A percentile compares a stretch with the other conserved stretches of the same genome.
These are phyloP conservation scores for Parochlus steinenii DNA, from an alignment of 2,888 invertebrate genomes.

Conservation along the genomic window DNA sequence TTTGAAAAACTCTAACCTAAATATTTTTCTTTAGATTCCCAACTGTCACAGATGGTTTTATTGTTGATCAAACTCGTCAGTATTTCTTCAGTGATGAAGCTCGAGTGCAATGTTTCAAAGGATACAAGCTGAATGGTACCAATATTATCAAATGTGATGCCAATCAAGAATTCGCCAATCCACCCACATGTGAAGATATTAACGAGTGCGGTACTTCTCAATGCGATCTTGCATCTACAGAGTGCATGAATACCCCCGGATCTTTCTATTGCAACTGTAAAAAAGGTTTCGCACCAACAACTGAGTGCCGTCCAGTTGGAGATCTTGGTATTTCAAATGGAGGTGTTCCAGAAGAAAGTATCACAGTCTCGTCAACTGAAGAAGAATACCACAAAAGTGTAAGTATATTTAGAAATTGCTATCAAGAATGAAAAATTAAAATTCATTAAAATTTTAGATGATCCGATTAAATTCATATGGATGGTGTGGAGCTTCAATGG, in stretches of 20 bases:
- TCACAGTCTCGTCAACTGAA: slow-evolving; percentile 69
- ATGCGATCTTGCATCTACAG: slow-evolving; percentile 79
- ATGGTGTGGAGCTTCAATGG: slow-evolving; percentile 78
- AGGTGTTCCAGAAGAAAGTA: slow-evolving; percentile 78
- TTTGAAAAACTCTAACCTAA: slow-evolving; percentile 4
- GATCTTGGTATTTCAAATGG: slow-evolving; percentile 68
- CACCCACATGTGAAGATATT: slow-evolving; percentile 80
- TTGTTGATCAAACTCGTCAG: slow-evolving; percentile 57
- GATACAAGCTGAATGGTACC: slow-evolving; percentile 70
- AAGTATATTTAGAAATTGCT: slow-evolving; percentile 21
- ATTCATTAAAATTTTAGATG: slow-evolving; percentile 35
- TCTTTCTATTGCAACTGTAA: slow-evolving; percentile 80
- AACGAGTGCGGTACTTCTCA: slow-evolving; percentile 81
- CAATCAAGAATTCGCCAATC: slow-evolving; percentile 65
- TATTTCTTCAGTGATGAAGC: slow-evolving; percentile 84
- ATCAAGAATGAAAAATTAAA: slow-evolving; percentile 2
- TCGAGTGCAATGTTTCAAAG: slow-evolving; percentile 78
- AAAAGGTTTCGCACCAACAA: slow-evolving; percentile 63
- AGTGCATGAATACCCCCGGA: slow-evolving; percentile 76
- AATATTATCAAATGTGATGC: slow-evolving; percentile 72
- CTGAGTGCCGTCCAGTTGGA: slow-evolving; percentile 79
- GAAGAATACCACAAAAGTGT: slow-evolving; percentile 67
- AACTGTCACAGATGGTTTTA: slow-evolving; percentile 70
- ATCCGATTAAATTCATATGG: slow-evolving; percentile 69
- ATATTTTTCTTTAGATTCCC: slow-evolving; percentile 38